phyloP scores from a whole-genome alignment of 2,113 vertebrate species.

The Actinemys pallida region DNA sequence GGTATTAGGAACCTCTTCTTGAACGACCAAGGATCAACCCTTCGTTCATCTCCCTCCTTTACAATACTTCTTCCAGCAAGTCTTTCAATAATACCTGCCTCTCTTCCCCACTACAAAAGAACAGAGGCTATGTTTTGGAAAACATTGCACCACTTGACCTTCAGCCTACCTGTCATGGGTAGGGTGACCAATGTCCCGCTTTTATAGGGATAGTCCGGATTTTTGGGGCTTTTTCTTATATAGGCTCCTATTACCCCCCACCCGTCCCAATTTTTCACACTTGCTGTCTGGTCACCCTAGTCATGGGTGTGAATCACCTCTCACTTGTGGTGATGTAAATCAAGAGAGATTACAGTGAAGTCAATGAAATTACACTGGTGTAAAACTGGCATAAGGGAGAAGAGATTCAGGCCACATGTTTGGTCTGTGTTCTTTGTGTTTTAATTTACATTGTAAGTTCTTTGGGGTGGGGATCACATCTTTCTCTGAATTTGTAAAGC shows the following conservation, averaged over 20 bases:
- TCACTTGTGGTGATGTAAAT: not conserved
- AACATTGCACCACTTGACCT: not conserved
- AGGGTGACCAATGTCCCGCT: no score
- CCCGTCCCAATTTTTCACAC: no score
- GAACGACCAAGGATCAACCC: not conserved
- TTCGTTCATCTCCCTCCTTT: not conserved
- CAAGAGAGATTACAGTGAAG: not conserved
- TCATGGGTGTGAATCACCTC: not conserved
- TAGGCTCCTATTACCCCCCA: no score
- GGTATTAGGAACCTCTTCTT: not conserved
- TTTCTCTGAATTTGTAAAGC: not conserved
- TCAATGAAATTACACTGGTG: not conserved
- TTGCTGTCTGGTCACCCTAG: no score
- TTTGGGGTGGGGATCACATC: not conserved
- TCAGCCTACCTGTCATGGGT: not conserved
- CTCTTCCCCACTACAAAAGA: not conserved
- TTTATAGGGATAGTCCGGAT: no score
- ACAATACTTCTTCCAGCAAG: not conserved
- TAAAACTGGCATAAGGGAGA: not conserved
- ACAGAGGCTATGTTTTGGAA: not conserved
- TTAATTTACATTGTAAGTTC: not conserved
- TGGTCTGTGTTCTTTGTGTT: not conserved
- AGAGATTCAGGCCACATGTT: accelerated
- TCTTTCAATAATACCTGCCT: not conserved
- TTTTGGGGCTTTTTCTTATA: no score